Base-by-base conservation (phyloP, 2,888 invertebrate species). In the Aphidoletes aphidimyza region DNA sequence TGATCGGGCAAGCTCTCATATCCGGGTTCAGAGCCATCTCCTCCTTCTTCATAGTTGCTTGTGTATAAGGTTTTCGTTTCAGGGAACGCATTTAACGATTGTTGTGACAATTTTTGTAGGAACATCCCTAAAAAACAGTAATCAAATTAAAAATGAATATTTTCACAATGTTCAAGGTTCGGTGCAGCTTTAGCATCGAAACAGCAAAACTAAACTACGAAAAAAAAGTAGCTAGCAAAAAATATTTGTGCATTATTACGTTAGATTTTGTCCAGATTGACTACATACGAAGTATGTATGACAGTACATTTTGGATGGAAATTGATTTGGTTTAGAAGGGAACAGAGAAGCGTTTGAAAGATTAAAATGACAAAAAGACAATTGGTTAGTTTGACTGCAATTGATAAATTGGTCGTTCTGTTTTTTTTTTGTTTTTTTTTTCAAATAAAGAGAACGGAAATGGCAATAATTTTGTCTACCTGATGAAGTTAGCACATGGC, bases 1-100 rank as follows among this genome's bases (percentile, higher is more conserved):
- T 85, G 85, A 87, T 92, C 91, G 85, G 91, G 91, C 2, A 89
- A 86, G 54, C 89, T 87, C 86, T 88, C 88, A 85, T 87, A 87
- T 1, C 87, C 87, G 81, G 89, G 89, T 85, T 88, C 89, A 26
- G 87, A 59, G 6, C 9, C 22, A 30, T 37, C 84, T 30, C 22
- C 59, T 37, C 37, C 42, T 34, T 37, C 36, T 22, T 54, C 78
- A 42, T 47, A 45, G 85, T 84, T 85, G 45, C 9, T 59, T 84
- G 69, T 85, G 86, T 54, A 85, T 85, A 85, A 86, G 84, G 86
- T 42, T 42, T 59, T 83, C 14, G 83, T 34, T 42, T 83, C 84
- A 11, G 54, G 49, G 47, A 84, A 84, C 42, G 81, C 34, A 5
- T 83, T 49, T 11, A 84, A 36, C 36, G 85, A 83, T 19, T 83